Conservation (phyloP, 1,140 invertebrate species). For the Eueides isabella region DNA sequence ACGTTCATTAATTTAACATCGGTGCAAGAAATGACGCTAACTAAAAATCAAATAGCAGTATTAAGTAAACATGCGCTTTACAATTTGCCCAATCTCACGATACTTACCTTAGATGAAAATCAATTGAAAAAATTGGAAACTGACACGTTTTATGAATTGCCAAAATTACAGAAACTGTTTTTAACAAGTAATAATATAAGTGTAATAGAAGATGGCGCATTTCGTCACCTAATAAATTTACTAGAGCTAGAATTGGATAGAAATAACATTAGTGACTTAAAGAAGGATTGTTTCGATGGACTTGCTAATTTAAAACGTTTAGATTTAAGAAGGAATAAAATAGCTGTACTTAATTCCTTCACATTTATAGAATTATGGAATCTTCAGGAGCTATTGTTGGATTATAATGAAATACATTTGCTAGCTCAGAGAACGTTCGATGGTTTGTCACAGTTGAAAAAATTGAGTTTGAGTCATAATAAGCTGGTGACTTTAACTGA, state of each 20-base stretch:
- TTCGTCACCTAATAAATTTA: slow-evolving; percentile 85
- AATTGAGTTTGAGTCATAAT: slow-evolving; percentile 88
- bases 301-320: slow-evolving; percentile 86
- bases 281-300: slow-evolving; percentile 88
- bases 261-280: slow-evolving; percentile 87
- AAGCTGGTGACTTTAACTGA: slow-evolving; percentile 85
- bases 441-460: slow-evolving; percentile 86
- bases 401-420: slow-evolving; percentile 85
- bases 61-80: slow-evolving; percentile 87
- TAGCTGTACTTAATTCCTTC: slow-evolving; percentile 87
- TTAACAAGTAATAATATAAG: slow-evolving; percentile 89
- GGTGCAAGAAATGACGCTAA: slow-evolving; percentile 86
- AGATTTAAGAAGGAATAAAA: slow-evolving; percentile 86
- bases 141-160: slow-evolving; percentile 88
- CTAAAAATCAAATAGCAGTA: slow-evolving; percentile 85
- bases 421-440: slow-evolving; percentile 88
- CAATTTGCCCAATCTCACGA: slow-evolving; percentile 84
- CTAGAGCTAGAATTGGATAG: slow-evolving; percentile 87
- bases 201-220: slow-evolving; percentile 87
- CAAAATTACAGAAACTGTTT: slow-evolving; percentile 85
- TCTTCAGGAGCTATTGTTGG: slow-evolving; percentile 87
- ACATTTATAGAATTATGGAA: slow-evolving; percentile 89
- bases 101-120: slow-evolving; percentile 88
- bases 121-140: slow-evolving; percentile 87
- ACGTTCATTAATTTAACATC: slow-evolving; percentile 88